These are phyloP conservation scores for Sander lucioperca DNA, from an alignment of 2,113 vertebrate genomes.

Conservation along the genomic window DNA sequence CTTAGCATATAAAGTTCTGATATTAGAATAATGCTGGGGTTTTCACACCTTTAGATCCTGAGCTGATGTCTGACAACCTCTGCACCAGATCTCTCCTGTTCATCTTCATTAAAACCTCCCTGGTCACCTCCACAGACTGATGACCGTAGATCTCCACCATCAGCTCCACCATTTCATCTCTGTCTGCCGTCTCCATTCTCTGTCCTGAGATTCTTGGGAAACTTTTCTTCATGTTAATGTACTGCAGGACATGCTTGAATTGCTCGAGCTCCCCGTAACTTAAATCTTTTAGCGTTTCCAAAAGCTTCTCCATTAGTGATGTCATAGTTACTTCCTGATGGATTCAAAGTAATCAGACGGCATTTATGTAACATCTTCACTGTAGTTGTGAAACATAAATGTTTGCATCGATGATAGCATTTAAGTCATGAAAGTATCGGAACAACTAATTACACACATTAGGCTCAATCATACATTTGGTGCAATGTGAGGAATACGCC, in stretches of 20 bases:
- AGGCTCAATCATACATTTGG: not conserved
- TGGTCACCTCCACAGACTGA: conserved; percentile 1
- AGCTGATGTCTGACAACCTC: not conserved
- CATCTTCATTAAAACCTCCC: not conserved
- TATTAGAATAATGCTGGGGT: not conserved
- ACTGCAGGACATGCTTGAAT: not conserved
- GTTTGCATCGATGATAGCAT: not conserved
- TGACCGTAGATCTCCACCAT: not conserved
- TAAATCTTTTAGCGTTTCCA: not conserved
- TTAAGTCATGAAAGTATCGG: not conserved
- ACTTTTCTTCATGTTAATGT: not conserved
- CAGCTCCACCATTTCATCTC: not conserved
- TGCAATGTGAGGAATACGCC: no score
- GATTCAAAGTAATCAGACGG: not conserved
- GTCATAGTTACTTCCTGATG: not conserved
- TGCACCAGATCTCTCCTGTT: conserved; percentile 16
- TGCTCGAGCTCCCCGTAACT: not conserved
- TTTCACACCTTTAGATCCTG: conserved; percentile 11
- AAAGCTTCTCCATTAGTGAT: not conserved
- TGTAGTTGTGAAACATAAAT: not conserved
- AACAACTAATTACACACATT: no score
- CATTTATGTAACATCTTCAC: not conserved
- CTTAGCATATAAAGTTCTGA: not conserved
- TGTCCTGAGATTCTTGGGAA: not conserved
- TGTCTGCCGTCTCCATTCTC: not conserved